Base-by-base conservation (phyloP, 2,797 vertebrate species). In the Phylloscopus collybita region DNA sequence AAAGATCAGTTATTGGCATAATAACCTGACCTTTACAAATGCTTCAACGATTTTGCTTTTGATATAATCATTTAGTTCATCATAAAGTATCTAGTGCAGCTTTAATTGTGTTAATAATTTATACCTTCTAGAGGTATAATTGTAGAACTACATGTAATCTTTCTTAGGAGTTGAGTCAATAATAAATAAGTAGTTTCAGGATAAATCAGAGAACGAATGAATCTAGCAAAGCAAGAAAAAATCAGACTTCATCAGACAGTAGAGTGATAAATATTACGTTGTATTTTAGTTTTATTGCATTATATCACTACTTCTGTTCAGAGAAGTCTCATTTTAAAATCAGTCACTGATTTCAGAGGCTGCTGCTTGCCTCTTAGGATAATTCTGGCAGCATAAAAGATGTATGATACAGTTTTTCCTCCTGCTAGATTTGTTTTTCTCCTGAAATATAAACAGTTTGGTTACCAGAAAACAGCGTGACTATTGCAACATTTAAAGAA, bases 371-470 rank as follows among this genome's bases (percentile, higher is more conserved):
- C 84, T 95, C 34, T 40, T 89, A 47, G 34, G 16, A 30, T 78
- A 74, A 78, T 75, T 92, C 45, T 74, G 17, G 85, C 40, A 50
- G 34, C 9, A 11, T 56, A 66, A 64, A 53, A 81, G 26, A 80
- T 0, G 0, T 42, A 74, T 51, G 23, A 74, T 82, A 60, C 22
- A 2, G 4, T 71, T 89, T 93, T 91, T 86, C 32, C 8, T 90
- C 15, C 53, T 89, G 12, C 26, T 89, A 62, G 49, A 87, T 82
- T 92, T 89, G 38, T 59, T 94, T 93, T 94, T 70, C 49, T 89
- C 20, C 66, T 83, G 50, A 92, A 92, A 78, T 89, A 60, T 73
- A 82, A 96, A 85, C 64, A 91, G 13, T 71, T 76, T 78, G 4
- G 51, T 91, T 93, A 74, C 53, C 47, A 92, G 75, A 83, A 93